Evolutionary conservation across 2,113 vertebrate species (phyloP), one percentile per base, ranked within the genome.

Genomic region (Vidua macroura): DNA sequence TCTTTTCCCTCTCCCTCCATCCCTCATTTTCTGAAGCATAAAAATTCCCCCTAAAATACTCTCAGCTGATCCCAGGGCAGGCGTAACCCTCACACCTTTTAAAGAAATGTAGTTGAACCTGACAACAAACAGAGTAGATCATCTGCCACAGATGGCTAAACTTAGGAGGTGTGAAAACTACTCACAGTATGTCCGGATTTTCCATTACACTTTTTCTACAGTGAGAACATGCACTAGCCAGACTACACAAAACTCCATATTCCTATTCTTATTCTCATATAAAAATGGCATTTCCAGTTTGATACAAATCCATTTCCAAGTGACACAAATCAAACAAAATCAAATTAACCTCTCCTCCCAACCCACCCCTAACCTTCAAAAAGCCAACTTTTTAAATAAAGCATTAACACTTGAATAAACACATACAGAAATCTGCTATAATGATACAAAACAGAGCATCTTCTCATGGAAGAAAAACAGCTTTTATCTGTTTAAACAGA

Each of bases 121-220:
- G 70, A 85, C 44, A 94, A 82, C 44, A 87, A 90, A 79, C 72
- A 56, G 78, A 85, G 69, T 16, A 90, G 95, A 85, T 87, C 37
- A 21, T 93, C 92, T 96, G 85, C 72, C 79, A 83, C 93, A 96
- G 96, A 96, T 93, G 93, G 96, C 53, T 79, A 62, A 91, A 93
- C 63, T 85, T 73, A 76, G 3, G 19, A 91, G 83, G 92, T 96
- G 93, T 90, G 93, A 96, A 96, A 96, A 90, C 58, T 46, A 76
- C 85, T 92, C 92, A 94, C 89, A 93, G 90, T 87, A 83, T 85
- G 95, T 85, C 90, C 92, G 83, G 96, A 96, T 90, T 93, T 95
- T 92, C 70, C 30, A 83, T 85, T 83, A 51, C 72, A 53, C 33
- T 56, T 90, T 86, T 68, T 58, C 72, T 73, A 76, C 53, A 93